phyloP scores from a whole-genome alignment of 2,888 invertebrate genomes.

The Eilema caniola region DNA sequence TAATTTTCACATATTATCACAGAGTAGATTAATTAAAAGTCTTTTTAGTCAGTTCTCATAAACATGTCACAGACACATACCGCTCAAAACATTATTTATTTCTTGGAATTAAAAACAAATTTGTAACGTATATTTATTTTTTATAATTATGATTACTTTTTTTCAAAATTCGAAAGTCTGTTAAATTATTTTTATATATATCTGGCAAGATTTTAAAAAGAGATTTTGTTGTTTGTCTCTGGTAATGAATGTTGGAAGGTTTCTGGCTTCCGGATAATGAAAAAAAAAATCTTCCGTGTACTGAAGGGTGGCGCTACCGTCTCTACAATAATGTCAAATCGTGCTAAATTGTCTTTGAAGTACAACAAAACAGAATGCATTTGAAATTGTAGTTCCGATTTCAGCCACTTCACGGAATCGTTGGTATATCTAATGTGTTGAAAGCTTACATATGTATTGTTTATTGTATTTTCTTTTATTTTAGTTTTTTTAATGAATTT shows the following conservation, averaged over 20 bases:
- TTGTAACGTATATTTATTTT: constrained; percentile 34
- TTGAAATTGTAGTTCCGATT: no score
- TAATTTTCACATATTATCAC: not conserved
- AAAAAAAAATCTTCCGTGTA: not conserved
- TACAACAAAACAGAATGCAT: no score
- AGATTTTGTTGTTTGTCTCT: not conserved
- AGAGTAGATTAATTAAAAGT: not conserved
- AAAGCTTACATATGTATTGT: not conserved
- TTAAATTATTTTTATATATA: constrained; percentile 13
- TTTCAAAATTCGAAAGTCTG: constrained; percentile 31
- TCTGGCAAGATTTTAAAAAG: constrained; percentile 7
- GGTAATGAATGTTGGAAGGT: not conserved
- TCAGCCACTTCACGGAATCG: no score
- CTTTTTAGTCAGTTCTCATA: not conserved
- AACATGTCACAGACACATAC: constrained; percentile 27
- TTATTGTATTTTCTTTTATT: not conserved
- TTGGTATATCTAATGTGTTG: not conserved
- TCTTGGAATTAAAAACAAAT: constrained; percentile 37
- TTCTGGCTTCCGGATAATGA: not conserved
- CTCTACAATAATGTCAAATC: no score
- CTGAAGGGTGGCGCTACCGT: no score
- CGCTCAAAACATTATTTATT: constrained; percentile 52
- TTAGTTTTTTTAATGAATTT: not conserved
- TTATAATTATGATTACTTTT: constrained; percentile 23
- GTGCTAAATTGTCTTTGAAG: no score